Evolutionary conservation across 2,797 vertebrate genomes (phyloP), one percentile per base, ranked within the genome.

Genomic region (Alexandromys oeconomus): DNA sequence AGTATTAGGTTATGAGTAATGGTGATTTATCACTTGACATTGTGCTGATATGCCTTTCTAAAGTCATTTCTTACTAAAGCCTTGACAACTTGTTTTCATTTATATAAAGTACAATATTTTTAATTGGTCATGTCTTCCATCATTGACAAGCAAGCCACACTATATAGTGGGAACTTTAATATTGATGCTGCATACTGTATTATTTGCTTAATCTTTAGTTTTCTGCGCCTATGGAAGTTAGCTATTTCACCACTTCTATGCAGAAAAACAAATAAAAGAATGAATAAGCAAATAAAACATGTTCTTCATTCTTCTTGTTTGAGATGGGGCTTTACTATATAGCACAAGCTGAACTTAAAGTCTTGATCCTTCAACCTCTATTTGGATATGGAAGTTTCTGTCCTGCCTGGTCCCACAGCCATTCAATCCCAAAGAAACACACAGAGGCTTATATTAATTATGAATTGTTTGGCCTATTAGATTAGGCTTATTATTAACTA

Each of bases 111-210:
- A 61, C 73, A 85, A 93, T 89, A 92, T 81, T 96, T 94, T 94
- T 92, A 93, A 95, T 95, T 95, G 59, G 10, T 29, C 21, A 31
- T 93, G 79, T 93, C 54, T 81, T 97, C 74, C 77, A 43, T 92
- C 85, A 19, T 71, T 93, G 87, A 93, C 37, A 94, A 96, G 84
- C 9, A 96, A 85, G 19, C 10, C 71, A 89, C 1, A 46, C 21
- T 93, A 51, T 92, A n/a, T 94, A 77, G 74, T 23, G 27, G 34
- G 57, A 87, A 85, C 13, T 34, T 96, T 95, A 87, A 95, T 95
- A 96, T 85, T 65, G 27, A 34, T 73, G 61, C 31, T 91, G 29
- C 6, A 19, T 87, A 27, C 17, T 89, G 3, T 73, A 89, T 34
- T 88, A 88, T 48, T 15, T 57, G 15, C 54, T 46, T 91, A 61